phyloP scores from a whole-genome alignment of 2,113 vertebrate genomes.

The Xenopus laevis region DNA sequence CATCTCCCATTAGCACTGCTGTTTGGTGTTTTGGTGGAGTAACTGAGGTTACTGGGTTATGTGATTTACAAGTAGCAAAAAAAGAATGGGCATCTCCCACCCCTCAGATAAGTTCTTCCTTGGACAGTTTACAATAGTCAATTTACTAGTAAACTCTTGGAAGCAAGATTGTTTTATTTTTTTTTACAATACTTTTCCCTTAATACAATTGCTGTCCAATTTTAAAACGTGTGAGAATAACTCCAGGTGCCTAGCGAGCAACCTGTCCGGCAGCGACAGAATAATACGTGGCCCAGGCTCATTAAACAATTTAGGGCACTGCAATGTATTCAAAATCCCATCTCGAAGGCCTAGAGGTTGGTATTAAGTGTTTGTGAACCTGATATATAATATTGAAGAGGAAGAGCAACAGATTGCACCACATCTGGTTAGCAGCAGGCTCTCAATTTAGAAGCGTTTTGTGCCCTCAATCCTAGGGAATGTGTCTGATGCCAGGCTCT shows the following conservation, averaged over 20 bases:
- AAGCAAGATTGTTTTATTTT: not conserved
- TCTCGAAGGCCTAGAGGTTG: conserved; percentile 24
- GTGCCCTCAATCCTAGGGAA: conserved; percentile 43
- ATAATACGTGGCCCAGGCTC: conserved; percentile 23
- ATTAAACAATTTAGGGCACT: conserved; percentile 21
- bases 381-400: conserved; percentile 6
- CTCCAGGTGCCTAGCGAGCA: not conserved
- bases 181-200: not conserved
- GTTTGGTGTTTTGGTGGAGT: no score
- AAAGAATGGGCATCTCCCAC: no score
- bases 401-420: conserved; percentile 44
- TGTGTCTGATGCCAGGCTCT: conserved; percentile 46
- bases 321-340: conserved; percentile 26
- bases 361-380: conserved; percentile 14
- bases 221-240: no score
- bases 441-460: conserved; percentile 50
- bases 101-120: no score
- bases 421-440: conserved; percentile 49
- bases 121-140: no score
- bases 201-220: no score
- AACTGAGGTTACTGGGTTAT: no score
- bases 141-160: no score
- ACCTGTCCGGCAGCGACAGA: not conserved
- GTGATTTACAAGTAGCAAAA: no score
- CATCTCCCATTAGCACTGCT: no score